These are phyloP conservation scores for Hermaeophaga mercurialis DNA, from an alignment of 2,888 invertebrate species.

Conservation along the genomic window DNA sequence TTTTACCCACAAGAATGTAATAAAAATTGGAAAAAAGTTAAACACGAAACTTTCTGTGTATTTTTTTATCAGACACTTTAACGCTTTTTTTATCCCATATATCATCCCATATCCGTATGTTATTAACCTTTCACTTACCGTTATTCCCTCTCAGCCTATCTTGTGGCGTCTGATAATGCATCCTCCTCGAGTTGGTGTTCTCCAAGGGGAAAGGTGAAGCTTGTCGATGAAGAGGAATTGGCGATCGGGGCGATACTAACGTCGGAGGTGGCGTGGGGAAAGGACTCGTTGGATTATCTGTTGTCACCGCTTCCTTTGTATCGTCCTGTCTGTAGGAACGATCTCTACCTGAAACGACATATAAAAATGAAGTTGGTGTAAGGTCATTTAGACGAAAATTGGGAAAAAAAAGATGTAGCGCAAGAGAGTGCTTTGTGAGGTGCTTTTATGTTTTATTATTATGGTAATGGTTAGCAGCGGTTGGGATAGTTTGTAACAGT, in stretches of 20 bases:
- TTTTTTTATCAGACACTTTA: background rate
- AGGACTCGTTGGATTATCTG: slow-evolving; percentile 62
- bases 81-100: slow-evolving; percentile 3
- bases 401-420: slow-evolving; percentile 3
- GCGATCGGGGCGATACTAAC: slow-evolving; percentile 60
- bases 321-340: slow-evolving; percentile 78
- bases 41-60: no score
- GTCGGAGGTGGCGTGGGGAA: slow-evolving; percentile 63
- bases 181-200: slow-evolving; percentile 67
- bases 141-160: slow-evolving; percentile 56
- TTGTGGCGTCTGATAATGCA: slow-evolving; percentile 60
- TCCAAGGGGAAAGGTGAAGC: slow-evolving; percentile 74
- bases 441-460: slow-evolving; percentile 12
- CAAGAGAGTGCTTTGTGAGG: slow-evolving; percentile 3
- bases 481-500: no score
- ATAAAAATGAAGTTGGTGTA: slow-evolving; percentile 21
- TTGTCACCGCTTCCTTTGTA: slow-evolving; percentile 65
- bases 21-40: no score
- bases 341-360: slow-evolving; percentile 60
- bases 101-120: slow-evolving; percentile 14
- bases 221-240: slow-evolving; percentile 68
- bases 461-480: background rate
- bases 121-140: slow-evolving; percentile 47
- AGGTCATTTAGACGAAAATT: slow-evolving; percentile 11
- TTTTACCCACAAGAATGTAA: no score